Conservation (phyloP, 1,140 invertebrate species). For the Ctenoplectra terminalis region DNA sequence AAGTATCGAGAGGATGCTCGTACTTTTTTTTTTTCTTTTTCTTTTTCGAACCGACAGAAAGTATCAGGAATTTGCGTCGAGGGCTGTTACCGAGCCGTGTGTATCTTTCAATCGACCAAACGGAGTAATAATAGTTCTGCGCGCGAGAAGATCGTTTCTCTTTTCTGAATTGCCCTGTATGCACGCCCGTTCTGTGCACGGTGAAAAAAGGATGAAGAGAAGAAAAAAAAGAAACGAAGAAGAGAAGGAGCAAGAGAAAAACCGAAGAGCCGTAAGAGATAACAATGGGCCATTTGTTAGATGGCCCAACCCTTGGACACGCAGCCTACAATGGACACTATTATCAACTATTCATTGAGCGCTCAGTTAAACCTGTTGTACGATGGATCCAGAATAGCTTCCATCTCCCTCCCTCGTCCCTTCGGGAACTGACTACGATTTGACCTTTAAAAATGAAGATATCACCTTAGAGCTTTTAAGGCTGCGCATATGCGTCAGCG, state of each 20-base stretch:
- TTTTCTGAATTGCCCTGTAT: slow-evolving; percentile 52
- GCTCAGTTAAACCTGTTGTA: slow-evolving; percentile 64
- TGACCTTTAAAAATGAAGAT: slow-evolving; percentile 59
- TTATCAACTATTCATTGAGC: slow-evolving; percentile 76
- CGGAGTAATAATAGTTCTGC: slow-evolving; percentile 36
- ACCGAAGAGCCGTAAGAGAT: slow-evolving; percentile 50
- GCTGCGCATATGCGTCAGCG: no score
- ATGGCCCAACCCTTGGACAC: slow-evolving; percentile 64
- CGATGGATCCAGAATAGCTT: slow-evolving; percentile 31
- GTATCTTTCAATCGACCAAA: slow-evolving; percentile 42
- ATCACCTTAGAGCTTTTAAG: slow-evolving; percentile 24
- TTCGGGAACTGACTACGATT: not conserved
- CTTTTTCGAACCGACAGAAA: not conserved
- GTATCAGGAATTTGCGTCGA: not conserved
- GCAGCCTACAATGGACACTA: slow-evolving; percentile 74
- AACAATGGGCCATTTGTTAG: slow-evolving; percentile 80
- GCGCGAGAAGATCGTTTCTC: slow-evolving; percentile 44
- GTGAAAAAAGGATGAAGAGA: slow-evolving; percentile 28
- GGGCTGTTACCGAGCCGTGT: not conserved
- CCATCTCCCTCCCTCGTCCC: slow-evolving; percentile 15
- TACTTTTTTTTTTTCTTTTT: not conserved
- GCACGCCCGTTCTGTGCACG: slow-evolving; percentile 23
- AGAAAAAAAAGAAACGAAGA: slow-evolving; percentile 27
- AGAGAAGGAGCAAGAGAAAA: slow-evolving; percentile 46
- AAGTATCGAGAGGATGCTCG: not conserved